Base-by-base conservation (phyloP, 2,888 invertebrate species). In the Bombylius major region DNA sequence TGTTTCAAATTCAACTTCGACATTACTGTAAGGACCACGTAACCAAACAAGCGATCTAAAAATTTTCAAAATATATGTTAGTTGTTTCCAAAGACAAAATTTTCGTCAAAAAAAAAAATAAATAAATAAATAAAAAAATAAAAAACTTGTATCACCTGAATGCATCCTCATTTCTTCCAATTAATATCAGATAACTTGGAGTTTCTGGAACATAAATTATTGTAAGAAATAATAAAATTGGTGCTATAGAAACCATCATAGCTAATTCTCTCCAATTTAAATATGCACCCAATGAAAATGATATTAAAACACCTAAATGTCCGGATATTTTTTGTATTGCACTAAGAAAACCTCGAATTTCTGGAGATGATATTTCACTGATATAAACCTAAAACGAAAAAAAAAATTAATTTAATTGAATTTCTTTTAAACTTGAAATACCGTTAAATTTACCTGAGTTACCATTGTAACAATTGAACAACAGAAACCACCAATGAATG, bases 301-400 rank as follows among this genome's bases (percentile, higher is more conserved):
- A 86, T 67, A 88, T 81, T 42, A 94, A 78, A 13, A 92, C 87
- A 36, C 94, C 94, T 42, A 89, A 79, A 69, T 91, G 90, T 23
- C 89, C 86, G 60, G 86, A 85, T 61, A 93, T 83, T 73, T 94
- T 94, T 60, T 90, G 79, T 58, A 91, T 82, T 6, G 91, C 88
- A 68, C 91, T 91, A 56, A 94, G 78, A 63, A 89, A 87, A 34
- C 93, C 94, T 36, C 94, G 80, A 61, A 91, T 86, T 59, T 88
- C 86, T 4, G 90, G 88, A 32, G 89, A 86, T 34, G 93, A 86
- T 67, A 92, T 90, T 76, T 95, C 94, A 67, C 90, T 90, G 67
- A 94, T 86, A 77, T 93, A 95, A 31, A 93, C 89, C 84, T 79
- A 74, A 60, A 60, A 56, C 64, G 63, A 47, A 61, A 50, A 14